phyloP scores from a whole-genome alignment of 2,888 invertebrate species.

The Eledone cirrhosa region DNA sequence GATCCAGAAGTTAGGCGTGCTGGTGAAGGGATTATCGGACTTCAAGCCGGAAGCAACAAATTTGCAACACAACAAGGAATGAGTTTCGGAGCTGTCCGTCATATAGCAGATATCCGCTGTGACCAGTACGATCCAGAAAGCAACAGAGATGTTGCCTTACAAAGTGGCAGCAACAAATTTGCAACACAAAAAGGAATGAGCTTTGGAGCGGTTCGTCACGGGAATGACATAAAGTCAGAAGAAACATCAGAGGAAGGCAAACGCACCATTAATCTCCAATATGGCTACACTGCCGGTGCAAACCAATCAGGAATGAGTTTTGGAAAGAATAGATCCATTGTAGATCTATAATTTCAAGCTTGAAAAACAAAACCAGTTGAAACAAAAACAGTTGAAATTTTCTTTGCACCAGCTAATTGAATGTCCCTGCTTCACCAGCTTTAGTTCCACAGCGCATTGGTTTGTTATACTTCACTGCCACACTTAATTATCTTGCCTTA shows the following conservation, averaged over 20 bases:
- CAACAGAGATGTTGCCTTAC: conserved; percentile 48
- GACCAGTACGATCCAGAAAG: conserved; percentile 46
- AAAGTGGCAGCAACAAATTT: conserved; percentile 61
- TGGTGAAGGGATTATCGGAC: conserved; percentile 43
- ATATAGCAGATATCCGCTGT: conserved; percentile 59
- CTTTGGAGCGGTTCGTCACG: conserved; percentile 58
- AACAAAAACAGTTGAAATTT: too few species aligned
- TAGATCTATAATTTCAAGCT: not conserved
- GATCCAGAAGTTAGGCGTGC: conserved; percentile 41
- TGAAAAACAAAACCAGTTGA: too few species aligned
- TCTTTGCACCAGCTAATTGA: too few species aligned
- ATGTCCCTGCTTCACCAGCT: too few species aligned
- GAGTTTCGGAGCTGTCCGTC: conserved; percentile 60
- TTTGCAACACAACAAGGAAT: conserved; percentile 61
- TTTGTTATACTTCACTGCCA: too few species aligned
- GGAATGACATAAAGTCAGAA: conserved; percentile 52
- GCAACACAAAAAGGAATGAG: conserved; percentile 60
- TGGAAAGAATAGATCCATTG: conserved; percentile 34
- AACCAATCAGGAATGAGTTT: conserved; percentile 53
- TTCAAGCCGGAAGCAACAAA: conserved; percentile 62
- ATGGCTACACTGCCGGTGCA: conserved; percentile 54
- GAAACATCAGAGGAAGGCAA: conserved; percentile 46
- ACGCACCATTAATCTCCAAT: conserved; percentile 53
- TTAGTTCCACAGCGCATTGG: too few species aligned
- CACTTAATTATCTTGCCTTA: too few species aligned